Base-by-base conservation (phyloP, 2,888 invertebrate genomes). In the Drosophila pegasa region DNA sequence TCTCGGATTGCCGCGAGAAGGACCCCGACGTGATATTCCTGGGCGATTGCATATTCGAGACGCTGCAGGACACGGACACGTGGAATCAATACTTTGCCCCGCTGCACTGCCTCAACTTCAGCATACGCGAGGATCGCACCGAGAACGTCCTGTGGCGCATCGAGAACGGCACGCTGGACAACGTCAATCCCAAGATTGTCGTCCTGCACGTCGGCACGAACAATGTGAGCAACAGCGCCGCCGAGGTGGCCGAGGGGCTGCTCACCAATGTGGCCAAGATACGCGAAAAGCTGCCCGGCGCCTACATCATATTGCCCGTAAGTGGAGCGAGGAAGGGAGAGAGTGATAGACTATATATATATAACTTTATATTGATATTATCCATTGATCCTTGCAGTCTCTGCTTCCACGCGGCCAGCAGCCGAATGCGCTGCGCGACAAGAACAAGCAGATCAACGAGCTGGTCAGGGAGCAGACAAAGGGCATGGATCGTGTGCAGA, bases 21-120 rank as follows among this genome's bases (percentile, higher is more conserved):
- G 98, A 98, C 92, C 97, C 97, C 14, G 98, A 98, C 91, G 97
- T 98, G 31, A 94, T 98, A 80, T 97, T 98, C 87, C 94, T 98
- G 74, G 98, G 98, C 1, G 98, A 98, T 92, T 97, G 97, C 47
- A 94, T 98, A 78, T 93, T 98, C 66, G 96, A 96, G 92, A 95
- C 96, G 50, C 92, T 98, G 83, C 95, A 96, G 89, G 96, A 96
- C 84, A 96, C 96, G 18, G 96, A 96, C 93, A 94, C 97, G 51
- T 98, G 98, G 98, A 95, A 96, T 90, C 95, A 96, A 87, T 95
- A 96, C 93, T 98, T 98, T 94, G 97, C 96, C 62, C 98, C 98
- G 2, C 93, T 98, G 91, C 98, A 98, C 92, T 96, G 97, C 91
- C 94, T 98, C 80, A 98, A 98, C 92, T 92, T 92, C 20, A 97